Conservation (phyloP, 2,888 invertebrate genomes). For the Philopedon plagiatum region DNA sequence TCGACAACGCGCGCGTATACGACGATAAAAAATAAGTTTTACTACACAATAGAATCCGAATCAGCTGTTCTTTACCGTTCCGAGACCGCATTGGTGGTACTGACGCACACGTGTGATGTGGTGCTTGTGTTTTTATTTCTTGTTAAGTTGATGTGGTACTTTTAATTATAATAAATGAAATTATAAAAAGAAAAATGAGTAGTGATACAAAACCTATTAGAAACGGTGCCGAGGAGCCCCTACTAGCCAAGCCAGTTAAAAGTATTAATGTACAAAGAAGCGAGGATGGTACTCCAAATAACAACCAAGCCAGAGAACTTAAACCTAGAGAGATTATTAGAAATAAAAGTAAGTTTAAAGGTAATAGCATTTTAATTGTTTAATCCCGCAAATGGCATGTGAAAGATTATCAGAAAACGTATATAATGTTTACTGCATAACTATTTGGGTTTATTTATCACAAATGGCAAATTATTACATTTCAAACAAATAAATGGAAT, state of each 20-base stretch:
- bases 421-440: too few species aligned
- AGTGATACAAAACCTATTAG: conserved; percentile 48
- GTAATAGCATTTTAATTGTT: background rate
- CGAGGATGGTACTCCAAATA: conserved; percentile 38
- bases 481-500: background rate
- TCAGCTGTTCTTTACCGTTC: conserved; percentile 39
- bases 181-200: conserved; percentile 52
- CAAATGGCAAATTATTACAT: conserved; percentile 2
- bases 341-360: conserved; percentile 55
- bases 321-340: conserved; percentile 51
- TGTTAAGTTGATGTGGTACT: conserved; percentile 22
- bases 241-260: conserved; percentile 53
- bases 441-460: too few species aligned
- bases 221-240: conserved; percentile 54
- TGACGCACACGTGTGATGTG: conserved; percentile 37
- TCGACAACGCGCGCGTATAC: conserved; percentile 22
- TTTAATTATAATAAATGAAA: conserved; percentile 22
- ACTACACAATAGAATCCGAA: conserved; percentile 37
- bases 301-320: conserved; percentile 41
- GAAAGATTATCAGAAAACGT: too few species aligned
- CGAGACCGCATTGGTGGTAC: conserved; percentile 26
- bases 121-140: conserved; percentile 34
- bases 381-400: too few species aligned
- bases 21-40: conserved; percentile 34
- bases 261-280: conserved; percentile 38